A percentile compares a stretch with the other conserved stretches of the same genome.
Evolutionary conservation across 2,113 vertebrate species (phyloP).

Genomic region (Apodemus sylvaticus): DNA sequence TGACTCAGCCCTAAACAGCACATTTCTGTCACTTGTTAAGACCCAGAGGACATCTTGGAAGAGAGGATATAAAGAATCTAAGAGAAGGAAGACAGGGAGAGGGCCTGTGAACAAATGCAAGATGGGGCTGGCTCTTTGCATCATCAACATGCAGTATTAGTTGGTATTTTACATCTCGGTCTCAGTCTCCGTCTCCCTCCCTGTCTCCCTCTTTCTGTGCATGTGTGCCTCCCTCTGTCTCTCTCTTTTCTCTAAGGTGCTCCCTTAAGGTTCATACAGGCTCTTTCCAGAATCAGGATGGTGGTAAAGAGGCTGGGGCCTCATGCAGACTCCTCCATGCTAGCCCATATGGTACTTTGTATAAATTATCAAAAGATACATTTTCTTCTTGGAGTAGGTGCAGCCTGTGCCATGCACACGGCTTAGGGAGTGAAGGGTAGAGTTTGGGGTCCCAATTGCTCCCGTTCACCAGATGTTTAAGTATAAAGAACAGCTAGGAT

Average conservation of each 20-base stretch:
- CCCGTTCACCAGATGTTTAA: background rate
- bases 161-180: background rate
- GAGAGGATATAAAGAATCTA: background rate
- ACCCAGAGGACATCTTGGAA: background rate
- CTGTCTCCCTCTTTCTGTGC: background rate
- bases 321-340: background rate
- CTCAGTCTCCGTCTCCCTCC: background rate
- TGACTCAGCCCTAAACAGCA: background rate
- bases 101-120: background rate
- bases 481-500: background rate
- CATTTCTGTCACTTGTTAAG: background rate
- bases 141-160: background rate
- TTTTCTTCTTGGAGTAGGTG: background rate
- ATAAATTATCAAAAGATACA: constrained; percentile 4
- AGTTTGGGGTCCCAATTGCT: background rate
- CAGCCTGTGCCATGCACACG: background rate
- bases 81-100: background rate
- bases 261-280: constrained; percentile 10
- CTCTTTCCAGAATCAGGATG: background rate
- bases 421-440: background rate
- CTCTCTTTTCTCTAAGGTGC: no score
- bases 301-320: background rate
- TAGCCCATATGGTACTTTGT: background rate
- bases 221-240: background rate
- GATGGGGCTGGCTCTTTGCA: background rate